Conservation (phyloP, 2,113 vertebrate genomes). For the Pelecanoides urinatrix region DNA sequence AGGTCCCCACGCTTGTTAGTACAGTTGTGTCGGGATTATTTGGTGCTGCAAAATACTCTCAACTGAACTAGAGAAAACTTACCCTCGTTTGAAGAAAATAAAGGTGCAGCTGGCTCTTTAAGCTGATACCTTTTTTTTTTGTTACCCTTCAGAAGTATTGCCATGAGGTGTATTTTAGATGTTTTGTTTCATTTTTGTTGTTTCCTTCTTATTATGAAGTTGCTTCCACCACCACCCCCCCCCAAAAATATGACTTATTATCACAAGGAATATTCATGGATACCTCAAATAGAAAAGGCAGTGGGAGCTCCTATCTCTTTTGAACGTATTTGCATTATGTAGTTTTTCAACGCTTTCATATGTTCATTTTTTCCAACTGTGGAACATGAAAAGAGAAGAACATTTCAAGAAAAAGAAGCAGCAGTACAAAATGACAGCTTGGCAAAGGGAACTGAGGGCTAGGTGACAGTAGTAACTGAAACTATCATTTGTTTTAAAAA, state of each 20-base stretch:
- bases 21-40: background rate
- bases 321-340: background rate
- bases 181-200: background rate
- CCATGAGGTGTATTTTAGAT: background rate
- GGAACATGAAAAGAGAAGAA: background rate
- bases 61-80: background rate
- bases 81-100: background rate
- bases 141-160: background rate
- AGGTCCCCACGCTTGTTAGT: background rate
- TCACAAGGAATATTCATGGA: background rate
- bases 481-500: background rate
- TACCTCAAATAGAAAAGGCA: background rate
- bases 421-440: background rate
- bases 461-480: background rate
- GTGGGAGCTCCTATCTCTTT: background rate
- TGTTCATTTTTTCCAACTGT: background rate
- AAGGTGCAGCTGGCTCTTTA: background rate
- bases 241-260: background rate
- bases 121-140: background rate
- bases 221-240: background rate
- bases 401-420: background rate
- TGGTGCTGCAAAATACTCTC: background rate
- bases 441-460: background rate
- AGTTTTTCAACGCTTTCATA: background rate
- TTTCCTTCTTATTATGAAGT: background rate